Conservation (phyloP, 2,113 vertebrate species). For the Chlorodrepanis virens region DNA sequence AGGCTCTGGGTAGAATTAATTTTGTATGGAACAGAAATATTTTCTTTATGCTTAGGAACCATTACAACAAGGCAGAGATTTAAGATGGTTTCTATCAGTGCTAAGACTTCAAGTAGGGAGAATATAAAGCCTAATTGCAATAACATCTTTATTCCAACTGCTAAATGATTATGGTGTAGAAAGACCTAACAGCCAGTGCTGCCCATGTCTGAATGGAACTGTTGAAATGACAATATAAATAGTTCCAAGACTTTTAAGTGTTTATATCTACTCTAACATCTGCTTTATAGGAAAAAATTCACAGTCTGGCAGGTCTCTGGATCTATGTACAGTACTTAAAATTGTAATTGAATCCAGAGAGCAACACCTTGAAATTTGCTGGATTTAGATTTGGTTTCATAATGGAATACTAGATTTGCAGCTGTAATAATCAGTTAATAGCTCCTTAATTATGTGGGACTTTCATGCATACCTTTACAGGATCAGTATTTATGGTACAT, state of each 20-base stretch:
- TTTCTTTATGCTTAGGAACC: background rate
- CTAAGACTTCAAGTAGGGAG: background rate
- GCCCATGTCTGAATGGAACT: background rate
- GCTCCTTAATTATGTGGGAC: background rate
- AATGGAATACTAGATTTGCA: background rate
- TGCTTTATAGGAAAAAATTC: background rate
- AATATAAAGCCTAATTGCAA: background rate
- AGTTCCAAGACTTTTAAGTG: background rate
- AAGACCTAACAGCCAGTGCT: background rate
- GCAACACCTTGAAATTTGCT: background rate
- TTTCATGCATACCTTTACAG: background rate
- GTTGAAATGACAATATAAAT: background rate
- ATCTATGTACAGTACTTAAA: background rate
- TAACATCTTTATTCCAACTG: background rate
- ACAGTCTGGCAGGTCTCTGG: background rate
- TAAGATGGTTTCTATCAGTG: background rate
- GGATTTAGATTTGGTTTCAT: background rate
- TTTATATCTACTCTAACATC: background rate
- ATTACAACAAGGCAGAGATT: background rate
- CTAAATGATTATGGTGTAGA: background rate
- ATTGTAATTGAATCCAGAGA: background rate
- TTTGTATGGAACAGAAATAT: background rate
- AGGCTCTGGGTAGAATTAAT: background rate
- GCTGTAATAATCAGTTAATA: background rate
- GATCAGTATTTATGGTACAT: background rate